phyloP scores from a whole-genome alignment of 2,888 invertebrate genomes.

The Philereme vetulata region DNA sequence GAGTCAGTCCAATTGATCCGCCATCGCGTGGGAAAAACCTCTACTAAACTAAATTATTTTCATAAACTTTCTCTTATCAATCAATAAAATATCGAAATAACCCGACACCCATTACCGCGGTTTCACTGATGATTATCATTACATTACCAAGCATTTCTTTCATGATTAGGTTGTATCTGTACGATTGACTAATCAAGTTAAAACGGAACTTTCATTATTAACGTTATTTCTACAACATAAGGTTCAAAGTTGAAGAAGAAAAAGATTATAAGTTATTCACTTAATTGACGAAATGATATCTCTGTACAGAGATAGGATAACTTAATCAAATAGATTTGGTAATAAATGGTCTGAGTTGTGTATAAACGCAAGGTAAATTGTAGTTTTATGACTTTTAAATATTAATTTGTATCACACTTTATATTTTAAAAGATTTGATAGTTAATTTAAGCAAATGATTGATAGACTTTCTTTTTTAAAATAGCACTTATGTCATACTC shows the following conservation, averaged over 20 bases:
- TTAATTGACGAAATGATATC: slow-evolving; percentile 19
- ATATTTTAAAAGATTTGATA: not conserved
- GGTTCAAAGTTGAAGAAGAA: slow-evolving; percentile 1
- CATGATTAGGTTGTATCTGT: slow-evolving; percentile 20
- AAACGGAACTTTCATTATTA: not conserved
- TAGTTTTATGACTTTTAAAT: slow-evolving; percentile 16
- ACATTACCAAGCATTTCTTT: slow-evolving; percentile 32
- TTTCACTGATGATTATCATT: slow-evolving; percentile 32
- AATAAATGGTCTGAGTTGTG: slow-evolving; percentile 7
- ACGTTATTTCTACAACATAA: slow-evolving; percentile 4
- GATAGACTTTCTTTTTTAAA: slow-evolving; percentile 15
- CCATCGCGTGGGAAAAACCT: slow-evolving; percentile 18
- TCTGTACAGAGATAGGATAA: slow-evolving; percentile 9
- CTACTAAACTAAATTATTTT: slow-evolving; percentile 13
- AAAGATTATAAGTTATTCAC: not conserved
- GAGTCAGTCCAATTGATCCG: not conserved
- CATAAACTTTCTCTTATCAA: slow-evolving; percentile 36
- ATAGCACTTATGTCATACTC: slow-evolving; percentile 4
- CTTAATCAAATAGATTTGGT: slow-evolving; percentile 20
- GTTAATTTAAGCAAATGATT: slow-evolving; percentile 3
- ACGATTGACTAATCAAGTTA: slow-evolving; percentile 13
- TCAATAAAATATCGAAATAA: slow-evolving; percentile 35
- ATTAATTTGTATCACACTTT: not conserved
- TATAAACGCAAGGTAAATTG: slow-evolving; percentile 15
- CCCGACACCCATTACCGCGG: slow-evolving; percentile 25